Evolutionary conservation across 2,797 vertebrate species (phyloP).

Genomic region (Alcedo quadribrachys): DNA sequence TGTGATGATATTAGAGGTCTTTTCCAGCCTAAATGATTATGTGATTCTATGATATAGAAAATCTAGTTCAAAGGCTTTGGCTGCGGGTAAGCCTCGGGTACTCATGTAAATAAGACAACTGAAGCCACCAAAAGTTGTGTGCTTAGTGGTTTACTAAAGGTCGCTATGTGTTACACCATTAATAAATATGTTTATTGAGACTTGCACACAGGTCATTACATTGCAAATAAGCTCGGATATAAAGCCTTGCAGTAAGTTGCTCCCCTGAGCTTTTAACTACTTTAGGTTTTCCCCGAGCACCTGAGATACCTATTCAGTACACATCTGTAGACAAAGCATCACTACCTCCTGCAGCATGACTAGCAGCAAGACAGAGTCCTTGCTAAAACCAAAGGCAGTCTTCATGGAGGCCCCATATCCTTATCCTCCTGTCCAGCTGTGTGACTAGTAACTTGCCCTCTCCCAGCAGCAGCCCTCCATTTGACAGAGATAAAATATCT

Average conservation of each 20-base stretch:
- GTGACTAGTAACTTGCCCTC: background rate
- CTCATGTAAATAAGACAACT: background rate
- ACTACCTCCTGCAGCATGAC: fast-evolving
- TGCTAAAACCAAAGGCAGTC: background rate
- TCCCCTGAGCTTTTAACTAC: background rate
- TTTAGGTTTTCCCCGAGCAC: background rate
- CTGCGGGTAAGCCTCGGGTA: background rate
- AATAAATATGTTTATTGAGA: background rate
- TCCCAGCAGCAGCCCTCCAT: background rate
- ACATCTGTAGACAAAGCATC: background rate
- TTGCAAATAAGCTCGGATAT: background rate
- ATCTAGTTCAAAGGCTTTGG: background rate
- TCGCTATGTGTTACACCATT: background rate
- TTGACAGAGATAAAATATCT: background rate
- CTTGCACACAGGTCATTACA: fast-evolving
- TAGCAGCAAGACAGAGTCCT: background rate
- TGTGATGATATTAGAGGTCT: background rate
- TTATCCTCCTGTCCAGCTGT: fast-evolving
- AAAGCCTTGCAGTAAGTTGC: background rate
- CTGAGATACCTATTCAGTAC: background rate
- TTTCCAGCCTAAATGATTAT: background rate
- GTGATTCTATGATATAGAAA: background rate
- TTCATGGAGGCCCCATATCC: background rate
- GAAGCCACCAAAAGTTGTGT: background rate
- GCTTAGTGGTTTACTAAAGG: background rate